Conservation (phyloP, 2,888 invertebrate species). For the Glaucopsyche alexis region DNA sequence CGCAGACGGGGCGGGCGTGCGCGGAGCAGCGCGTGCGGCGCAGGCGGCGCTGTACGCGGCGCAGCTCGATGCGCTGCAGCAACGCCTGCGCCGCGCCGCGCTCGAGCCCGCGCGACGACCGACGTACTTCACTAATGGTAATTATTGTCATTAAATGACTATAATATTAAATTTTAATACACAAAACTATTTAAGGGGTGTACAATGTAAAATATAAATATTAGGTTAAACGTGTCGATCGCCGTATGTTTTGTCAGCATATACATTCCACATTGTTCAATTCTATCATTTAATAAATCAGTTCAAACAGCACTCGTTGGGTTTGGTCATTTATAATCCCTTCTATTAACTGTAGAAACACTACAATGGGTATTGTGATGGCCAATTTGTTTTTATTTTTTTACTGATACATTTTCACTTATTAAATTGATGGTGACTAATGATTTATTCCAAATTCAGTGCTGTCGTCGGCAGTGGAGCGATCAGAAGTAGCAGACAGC, state of each 20-base stretch:
- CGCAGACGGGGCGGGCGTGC: slow-evolving; percentile 50
- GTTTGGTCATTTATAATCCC: too few species aligned
- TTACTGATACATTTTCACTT: background rate
- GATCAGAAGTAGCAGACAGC: slow-evolving; percentile 58
- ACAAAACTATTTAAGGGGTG: too few species aligned
- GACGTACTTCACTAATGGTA: slow-evolving; percentile 63
- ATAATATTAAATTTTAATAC: too few species aligned
- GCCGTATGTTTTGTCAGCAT: too few species aligned
- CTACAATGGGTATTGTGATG: too few species aligned
- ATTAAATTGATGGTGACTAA: background rate
- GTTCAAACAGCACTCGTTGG: too few species aligned
- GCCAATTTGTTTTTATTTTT: too few species aligned
- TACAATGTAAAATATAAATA: too few species aligned
- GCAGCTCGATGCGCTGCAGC: slow-evolving; percentile 76
- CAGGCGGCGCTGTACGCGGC: slow-evolving; percentile 77
- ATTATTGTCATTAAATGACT: background rate
- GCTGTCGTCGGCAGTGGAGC: slow-evolving; percentile 56
- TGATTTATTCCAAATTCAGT: slow-evolving; percentile 45
- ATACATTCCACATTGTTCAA: too few species aligned
- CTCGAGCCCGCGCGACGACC: slow-evolving; percentile 46
- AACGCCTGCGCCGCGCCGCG: slow-evolving; percentile 49
- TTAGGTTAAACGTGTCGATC: too few species aligned
- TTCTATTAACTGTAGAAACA: too few species aligned
- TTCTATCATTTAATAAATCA: too few species aligned
- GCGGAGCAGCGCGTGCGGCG: slow-evolving; percentile 67